Evolutionary conservation across 2,888 invertebrate genomes (phyloP), one percentile per base, ranked within the genome.

Genomic region (Thecocarcelia acutangulata): DNA sequence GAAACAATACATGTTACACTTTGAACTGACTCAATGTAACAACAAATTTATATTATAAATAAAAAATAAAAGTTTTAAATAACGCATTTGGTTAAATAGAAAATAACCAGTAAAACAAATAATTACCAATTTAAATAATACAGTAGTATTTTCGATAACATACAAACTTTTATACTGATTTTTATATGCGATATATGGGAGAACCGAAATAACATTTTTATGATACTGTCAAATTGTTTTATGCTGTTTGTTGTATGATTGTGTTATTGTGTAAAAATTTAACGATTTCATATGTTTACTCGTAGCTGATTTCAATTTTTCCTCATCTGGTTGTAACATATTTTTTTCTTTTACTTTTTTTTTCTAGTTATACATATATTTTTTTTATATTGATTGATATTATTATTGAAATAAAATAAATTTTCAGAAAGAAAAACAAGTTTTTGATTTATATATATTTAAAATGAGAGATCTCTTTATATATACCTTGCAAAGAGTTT

Each of bases 1-100:
- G 52, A 52, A 28, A 33, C 33, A 33, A 33, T 33, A 33, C 33
- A 33, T 6, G 33, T 33, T 3, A 33, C 33, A 33, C 33, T 33
- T 33, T 33, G 33, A 33, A 33, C 33, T 33, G 33, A 33, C 33
- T 33, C 33, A 33, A 58, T 37, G 33, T 76, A 81, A 81, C 81
- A 81, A 81, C 78, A 66, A 54, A 66, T 74, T 69, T 50, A 74
- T 69, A 69, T 69, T 50, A 74, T 69, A 69, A 63, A 73, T 73
- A 61, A 61, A 42, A 76, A n/a, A 33, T 70, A 12, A 64, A 37
- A 66, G n/a, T 40, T 33, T n/a, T 11, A 66, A 46, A 54, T 74
- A 64, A 46, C 46, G 63, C 37, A 56, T 74, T 70, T 70, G 70
- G 70, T 70, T 77, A 52, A 59, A 44, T 33, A 33, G 21, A 52